These are phyloP conservation scores for Actinernus sp. DNA, from an alignment of 92 coral and sea anemone genomes.

Conservation along the genomic window DNA sequence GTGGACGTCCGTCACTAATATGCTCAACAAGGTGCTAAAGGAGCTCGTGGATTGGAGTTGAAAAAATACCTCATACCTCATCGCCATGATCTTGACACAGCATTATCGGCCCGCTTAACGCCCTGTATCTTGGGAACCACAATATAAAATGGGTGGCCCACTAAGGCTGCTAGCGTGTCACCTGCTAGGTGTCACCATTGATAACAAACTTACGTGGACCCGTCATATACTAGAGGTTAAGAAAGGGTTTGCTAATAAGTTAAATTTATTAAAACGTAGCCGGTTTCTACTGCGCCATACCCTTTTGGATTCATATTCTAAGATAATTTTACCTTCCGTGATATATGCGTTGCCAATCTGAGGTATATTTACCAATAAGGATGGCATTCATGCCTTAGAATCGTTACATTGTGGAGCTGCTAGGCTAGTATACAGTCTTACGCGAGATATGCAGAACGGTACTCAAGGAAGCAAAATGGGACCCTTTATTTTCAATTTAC, in stretches of 20 bases:
- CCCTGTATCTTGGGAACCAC: no score
- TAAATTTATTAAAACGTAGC: constrained; percentile 11
- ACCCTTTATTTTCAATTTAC: neutral
- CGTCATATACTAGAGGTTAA: constrained; percentile 15
- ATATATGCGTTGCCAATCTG: constrained; percentile 23
- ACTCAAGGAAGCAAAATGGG: constrained; percentile 14
- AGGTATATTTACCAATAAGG: constrained; percentile 19
- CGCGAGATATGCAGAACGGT: constrained; percentile 13
- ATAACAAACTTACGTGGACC: constrained; percentile 20
- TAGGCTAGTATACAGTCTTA: neutral
- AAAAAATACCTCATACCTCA: no score
- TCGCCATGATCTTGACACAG: no score
- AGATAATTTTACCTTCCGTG: constrained; percentile 33
- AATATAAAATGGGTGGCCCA: constrained; percentile 15
- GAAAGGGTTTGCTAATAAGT: constrained; percentile 15
- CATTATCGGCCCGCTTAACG: no score
- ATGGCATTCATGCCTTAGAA: constrained; percentile 5
- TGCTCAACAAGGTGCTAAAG: no score
- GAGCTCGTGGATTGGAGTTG: no score
- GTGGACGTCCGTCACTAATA: no score
- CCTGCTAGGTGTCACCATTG: constrained; percentile 15
- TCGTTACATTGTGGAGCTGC: constrained; percentile 15
- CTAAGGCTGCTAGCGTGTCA: no score
- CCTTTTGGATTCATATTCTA: constrained; percentile 29
- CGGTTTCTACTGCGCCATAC: constrained; percentile 10